Percentiles rank a stretch among this genome's conserved stretches.
Conservation (phyloP, 2,888 invertebrate genomes). For the Trilocha varians region DNA sequence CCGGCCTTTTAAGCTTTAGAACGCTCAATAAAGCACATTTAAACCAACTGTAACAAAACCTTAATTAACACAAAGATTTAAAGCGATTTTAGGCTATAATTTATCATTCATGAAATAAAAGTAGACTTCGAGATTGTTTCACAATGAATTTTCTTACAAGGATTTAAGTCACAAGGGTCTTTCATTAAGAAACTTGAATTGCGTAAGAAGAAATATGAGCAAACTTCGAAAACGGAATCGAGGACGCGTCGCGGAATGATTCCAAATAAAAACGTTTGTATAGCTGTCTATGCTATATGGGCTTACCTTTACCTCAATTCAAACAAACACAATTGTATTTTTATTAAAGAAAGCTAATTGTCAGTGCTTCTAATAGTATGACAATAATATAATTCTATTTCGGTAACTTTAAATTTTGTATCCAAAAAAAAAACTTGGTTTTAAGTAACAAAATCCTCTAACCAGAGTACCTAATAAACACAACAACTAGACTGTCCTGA, state of each 20-base stretch:
- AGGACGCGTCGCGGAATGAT: slow-evolving; percentile 21
- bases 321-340: too few species aligned
- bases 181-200: slow-evolving; percentile 57
- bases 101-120: slow-evolving; percentile 14
- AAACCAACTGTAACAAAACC: not conserved
- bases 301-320: too few species aligned
- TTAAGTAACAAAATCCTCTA: too few species aligned
- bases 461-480: too few species aligned
- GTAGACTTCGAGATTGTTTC: slow-evolving; percentile 29
- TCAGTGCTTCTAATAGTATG: too few species aligned
- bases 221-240: slow-evolving; percentile 52
- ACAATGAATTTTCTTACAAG: slow-evolving; percentile 44
- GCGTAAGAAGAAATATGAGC: slow-evolving; percentile 54
- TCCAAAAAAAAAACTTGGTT: too few species aligned
- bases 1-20: not conserved
- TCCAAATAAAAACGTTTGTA: too few species aligned
- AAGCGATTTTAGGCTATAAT: slow-evolving; percentile 6
- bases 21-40: not conserved
- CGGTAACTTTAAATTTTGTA: too few species aligned
- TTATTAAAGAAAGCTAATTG: too few species aligned
- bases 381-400: too few species aligned
- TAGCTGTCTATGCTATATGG: too few species aligned
- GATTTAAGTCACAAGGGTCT: slow-evolving; percentile 51
- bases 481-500: too few species aligned
- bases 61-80: slow-evolving; percentile 9